Base-by-base conservation (phyloP, 1,140 invertebrate genomes). In the Drosophila serrata region DNA sequence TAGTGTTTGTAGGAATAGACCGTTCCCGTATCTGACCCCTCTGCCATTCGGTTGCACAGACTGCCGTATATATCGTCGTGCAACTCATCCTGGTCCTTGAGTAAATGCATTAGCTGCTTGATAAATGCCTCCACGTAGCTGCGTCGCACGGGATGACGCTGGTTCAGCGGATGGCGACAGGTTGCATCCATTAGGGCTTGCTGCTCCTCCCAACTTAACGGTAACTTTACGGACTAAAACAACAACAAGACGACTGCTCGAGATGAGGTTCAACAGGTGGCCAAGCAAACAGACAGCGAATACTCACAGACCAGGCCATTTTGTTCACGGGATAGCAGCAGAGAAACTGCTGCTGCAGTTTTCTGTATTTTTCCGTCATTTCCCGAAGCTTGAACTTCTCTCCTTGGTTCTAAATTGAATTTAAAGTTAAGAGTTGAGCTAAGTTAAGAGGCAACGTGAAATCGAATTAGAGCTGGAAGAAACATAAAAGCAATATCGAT, bases 81-180 rank as follows among this genome's bases (percentile, higher is more conserved):
- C 22, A 92, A 39, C 63, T 92, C 92, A 3, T 73, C 62, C 40
- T 69, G 73, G 42, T 79, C 75, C 42, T 78, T 56, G 12, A 92
- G 75, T n/a, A 77, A n/a, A 15, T 65, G 43, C 51, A 92, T 62
- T 13, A 92, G 55, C 6, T 82, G 84, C 35, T 92, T 92, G 0
- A 92, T 42, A 27, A 92, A 92, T 15, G 86, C 82, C 42, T 92
- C 68, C 51, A 90, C 79, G 43, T 92, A 92, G 31, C 75, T 80
- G 31, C 74, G 70, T 0, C 81, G 87, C 31, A 92, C 75, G 7
- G 92, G 88, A 63, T 65, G 69, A 9, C 62, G 51, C 22, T 69
- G 35, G 49, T 92, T 92, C 13, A 92, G 56, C 2, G 65, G 37
- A 48, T 88, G 73, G 3, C 37, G 62, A n/a, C 78, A 78, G 33